Evolutionary conservation across 2,888 invertebrate species (phyloP), one percentile per base, ranked within the genome.

Genomic region (Ormyrus rosae): DNA sequence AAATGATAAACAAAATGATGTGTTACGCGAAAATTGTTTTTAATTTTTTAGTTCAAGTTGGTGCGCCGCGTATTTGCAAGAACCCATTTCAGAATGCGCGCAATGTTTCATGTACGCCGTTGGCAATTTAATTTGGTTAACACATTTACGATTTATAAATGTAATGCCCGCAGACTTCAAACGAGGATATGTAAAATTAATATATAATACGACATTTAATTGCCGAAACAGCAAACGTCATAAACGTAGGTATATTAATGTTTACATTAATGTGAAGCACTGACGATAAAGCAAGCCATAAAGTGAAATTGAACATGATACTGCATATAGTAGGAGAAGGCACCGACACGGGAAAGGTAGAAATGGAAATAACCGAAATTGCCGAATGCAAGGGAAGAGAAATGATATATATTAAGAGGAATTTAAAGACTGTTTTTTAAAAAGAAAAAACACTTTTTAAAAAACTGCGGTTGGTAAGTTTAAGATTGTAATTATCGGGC

Each of bases 251-350:
- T 10, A 19, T 9, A 53, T 67, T 67, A 67, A 67, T 51, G 6
- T 13, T 19, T 51, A 19, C 67, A 67, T 34, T 67, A 67, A 67
- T 51, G 51, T 67, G 6, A 51, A 67, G 51, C 19, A 11, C 51
- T 19, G 10, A 10, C 19, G 13, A 50, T 67, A 67, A 65, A 67
- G 67, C 70, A 70, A 56, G 48, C 56, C 48, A 70, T 70, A 19
- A 70, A 70, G 48, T 46, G 48, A 70, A 70, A 70, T 70, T 58
- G 58, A 70, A 70, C 70, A 56, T 70, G 70, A 46, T 58, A n/a
- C 48, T 58, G 45, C 34, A 13, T 13, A 10, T 45, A 10, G 7
- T 58, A 48, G 13, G 56, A 5, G 3, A 56, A 13, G 11, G 48
- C 50, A 70, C 13, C 3, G 50, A 48, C 8, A 58, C 48, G 19